Base-by-base conservation (phyloP, 2,888 invertebrate species). In the Leucoma salicis region DNA sequence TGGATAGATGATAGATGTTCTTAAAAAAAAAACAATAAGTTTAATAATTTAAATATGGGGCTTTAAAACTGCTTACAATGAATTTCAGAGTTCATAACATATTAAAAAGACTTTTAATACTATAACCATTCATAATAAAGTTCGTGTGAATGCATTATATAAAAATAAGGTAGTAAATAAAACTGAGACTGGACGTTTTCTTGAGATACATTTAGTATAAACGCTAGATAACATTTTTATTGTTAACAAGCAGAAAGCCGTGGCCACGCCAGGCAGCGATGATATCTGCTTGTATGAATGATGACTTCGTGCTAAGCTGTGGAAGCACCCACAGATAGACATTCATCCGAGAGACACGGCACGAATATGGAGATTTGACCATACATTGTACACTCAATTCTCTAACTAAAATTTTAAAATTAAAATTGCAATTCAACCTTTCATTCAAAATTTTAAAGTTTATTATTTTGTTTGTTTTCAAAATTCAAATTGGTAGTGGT, bases 271-370 rank as follows among this genome's bases (percentile, higher is more conserved):
- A 78, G 78, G 81, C 79, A 71, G 81, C 82, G 88, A 89, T 89
- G 87, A 85, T 89, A 89, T 89, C 89, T 82, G 61, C 73, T 77
- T 77, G 79, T 87, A 89, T 88, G 89, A 89, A 89, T 87, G 89
- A 89, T 89, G 87, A 85, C 85, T 88, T 89, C 88, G 89, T 88
- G 89, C 87, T 75, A 68, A 70, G 82, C 80, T 80, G 77, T 82
- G 77, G 81, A 82, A 83, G 78, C 66, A 69, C 64, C 62, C 64
- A 56, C 59, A 72, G 76, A 80, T 82, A 80, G 78, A 76, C 80
- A 72, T 73, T 72, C 75, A 71, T 63, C 61, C 61, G 57, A 59
- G 63, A 84, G 85, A 87, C 82, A 78, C 63, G 82, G 76, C 85
- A 86, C 82, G 82, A 84, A 78, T 83, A 85, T 84, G 80, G 79